Base-by-base conservation (phyloP, 2,888 invertebrate species). In the Heteropelma amictum region DNA sequence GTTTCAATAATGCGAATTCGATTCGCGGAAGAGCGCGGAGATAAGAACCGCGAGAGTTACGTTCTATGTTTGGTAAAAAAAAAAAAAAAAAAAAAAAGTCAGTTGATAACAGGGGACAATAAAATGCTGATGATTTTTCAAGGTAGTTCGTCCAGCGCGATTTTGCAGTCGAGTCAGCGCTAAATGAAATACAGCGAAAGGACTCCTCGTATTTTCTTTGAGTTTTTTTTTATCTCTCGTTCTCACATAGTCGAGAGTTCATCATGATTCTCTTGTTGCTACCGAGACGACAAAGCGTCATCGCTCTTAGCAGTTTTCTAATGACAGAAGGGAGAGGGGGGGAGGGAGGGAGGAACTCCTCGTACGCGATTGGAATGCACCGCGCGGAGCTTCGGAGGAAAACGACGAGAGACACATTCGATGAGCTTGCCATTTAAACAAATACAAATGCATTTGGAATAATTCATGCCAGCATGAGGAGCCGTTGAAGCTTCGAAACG, bases 231-330 rank as follows among this genome's bases (percentile, higher is more conserved):
- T 19, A 14, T 45, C 12, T 30, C 28, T 21, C 12, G 40, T 45
- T 51, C 58, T 49, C 51, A 19, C 49, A 30, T 26, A 28, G 47
- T 54, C 10, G 33, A 61, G 45, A 42, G 61, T 63, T 30, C 30
- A n/a, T 51, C 19, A 12, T 51, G 38, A n/a, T 72, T 72, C 47
- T 67, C 56, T 67, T 49, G 68, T 68, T 60, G 68, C 58, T 68
- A 68, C 58, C 60, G 58, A 21, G 56, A 35, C 56, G n/a, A n/a
- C n/a, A n/a, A n/a, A 60, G 51, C 68, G 68, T 68, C 65, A 58
- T 47, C 53, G 47, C 26, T 38, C 67, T 65, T 72, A 75, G 75
- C 63, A 61, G 56, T 77, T 68, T 79, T 79, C 81, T 80, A 83
- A 82, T 82, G 80, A 81, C 80, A 78, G 76, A 63, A 38, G 33